phyloP scores from a whole-genome alignment of 2,797 vertebrate species.

The Neolamprologus multifasciatus region DNA sequence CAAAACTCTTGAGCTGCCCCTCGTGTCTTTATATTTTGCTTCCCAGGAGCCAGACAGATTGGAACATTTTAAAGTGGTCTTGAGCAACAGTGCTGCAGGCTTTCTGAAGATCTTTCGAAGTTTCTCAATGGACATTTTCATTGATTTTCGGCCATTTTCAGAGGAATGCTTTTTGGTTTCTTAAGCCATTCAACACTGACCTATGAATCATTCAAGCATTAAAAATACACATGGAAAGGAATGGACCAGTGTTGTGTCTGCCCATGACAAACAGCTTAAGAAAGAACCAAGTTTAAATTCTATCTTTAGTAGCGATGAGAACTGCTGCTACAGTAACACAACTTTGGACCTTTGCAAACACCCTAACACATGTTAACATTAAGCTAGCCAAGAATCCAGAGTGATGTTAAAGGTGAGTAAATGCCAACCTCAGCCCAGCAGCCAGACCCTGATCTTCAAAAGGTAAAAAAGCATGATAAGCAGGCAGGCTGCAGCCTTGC shows the following conservation, averaged over 20 bases:
- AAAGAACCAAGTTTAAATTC: background rate
- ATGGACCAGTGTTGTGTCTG: background rate
- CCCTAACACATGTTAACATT: background rate
- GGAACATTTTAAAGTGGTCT: background rate
- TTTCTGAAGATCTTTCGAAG: background rate
- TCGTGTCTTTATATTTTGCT: background rate
- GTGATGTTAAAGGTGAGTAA: background rate
- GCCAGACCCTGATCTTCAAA: background rate
- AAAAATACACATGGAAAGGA: background rate
- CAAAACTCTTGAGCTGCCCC: background rate
- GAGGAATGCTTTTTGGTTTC: background rate
- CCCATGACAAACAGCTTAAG: background rate
- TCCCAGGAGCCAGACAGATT: background rate
- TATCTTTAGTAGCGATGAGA: background rate
- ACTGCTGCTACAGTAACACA: background rate
- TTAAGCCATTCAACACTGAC: background rate
- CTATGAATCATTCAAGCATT: background rate
- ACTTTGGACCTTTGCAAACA: background rate
- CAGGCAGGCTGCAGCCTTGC: background rate
- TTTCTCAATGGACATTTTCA: background rate
- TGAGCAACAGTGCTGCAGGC: background rate
- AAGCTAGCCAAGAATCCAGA: background rate
- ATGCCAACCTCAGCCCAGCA: background rate
- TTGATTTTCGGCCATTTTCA: background rate
- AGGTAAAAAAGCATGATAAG: background rate